phyloP scores from a whole-genome alignment of 2,113 vertebrate species.

The Paramormyrops kingsleyae region DNA sequence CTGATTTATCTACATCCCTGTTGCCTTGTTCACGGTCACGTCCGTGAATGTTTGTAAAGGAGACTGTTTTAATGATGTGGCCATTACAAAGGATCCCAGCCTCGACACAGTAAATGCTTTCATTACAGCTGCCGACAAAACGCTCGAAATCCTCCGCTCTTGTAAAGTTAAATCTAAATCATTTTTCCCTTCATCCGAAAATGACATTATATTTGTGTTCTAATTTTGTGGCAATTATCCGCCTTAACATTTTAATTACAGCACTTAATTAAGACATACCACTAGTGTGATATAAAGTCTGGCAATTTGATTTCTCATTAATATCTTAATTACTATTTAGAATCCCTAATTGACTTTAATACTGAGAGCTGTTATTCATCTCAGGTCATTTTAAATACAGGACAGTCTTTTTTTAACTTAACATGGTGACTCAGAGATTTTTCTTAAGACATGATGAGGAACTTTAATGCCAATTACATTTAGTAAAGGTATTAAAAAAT shows the following conservation, averaged over 20 bases:
- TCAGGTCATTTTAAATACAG: constrained; percentile 54
- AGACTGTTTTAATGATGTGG: constrained; percentile 46
- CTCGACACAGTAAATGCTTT: constrained; percentile 38
- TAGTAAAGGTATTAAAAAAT: neutral
- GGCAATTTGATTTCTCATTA: constrained; percentile 62
- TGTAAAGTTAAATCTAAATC: constrained; percentile 38
- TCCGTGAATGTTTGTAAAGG: constrained; percentile 19
- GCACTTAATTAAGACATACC: constrained; percentile 39
- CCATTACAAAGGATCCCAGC: constrained; percentile 40
- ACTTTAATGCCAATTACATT: neutral
- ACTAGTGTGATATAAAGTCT: constrained; percentile 45
- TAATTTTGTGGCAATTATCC: constrained; percentile 42
- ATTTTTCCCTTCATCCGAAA: constrained; percentile 34
- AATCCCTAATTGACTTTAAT: constrained; percentile 59
- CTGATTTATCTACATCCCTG: neutral
- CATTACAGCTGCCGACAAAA: constrained; percentile 39
- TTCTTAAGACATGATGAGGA: neutral
- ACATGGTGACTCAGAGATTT: neutral
- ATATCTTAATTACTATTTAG: constrained; percentile 58
- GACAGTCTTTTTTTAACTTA: constrained; percentile 44
- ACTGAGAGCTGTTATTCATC: constrained; percentile 50
- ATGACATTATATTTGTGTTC: constrained; percentile 39
- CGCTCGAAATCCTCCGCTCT: constrained; percentile 31
- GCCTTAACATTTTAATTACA: constrained; percentile 46
- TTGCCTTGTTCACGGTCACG: neutral